Base-by-base conservation (phyloP, 2,113 vertebrate genomes). In the Probosciger aterrimus region DNA sequence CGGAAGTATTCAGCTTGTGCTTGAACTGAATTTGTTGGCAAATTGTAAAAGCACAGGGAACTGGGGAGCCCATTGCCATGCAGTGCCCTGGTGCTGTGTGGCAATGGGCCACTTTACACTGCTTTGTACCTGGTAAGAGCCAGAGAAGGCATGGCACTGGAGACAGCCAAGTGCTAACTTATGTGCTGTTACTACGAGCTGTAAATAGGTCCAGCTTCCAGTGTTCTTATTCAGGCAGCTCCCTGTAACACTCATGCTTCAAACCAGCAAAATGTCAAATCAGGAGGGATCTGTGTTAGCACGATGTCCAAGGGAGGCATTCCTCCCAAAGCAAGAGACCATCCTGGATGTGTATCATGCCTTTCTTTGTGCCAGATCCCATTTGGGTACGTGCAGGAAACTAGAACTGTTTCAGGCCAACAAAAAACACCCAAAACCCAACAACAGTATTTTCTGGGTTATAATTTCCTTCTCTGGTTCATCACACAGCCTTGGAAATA, bases 31-130 rank as follows among this genome's bases (percentile, higher is more conserved):
- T 43, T 59, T 63, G 8, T 73, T 43, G 33, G 59, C 9, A 24
- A 57, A 67, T 22, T 0, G 1, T 74, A 22, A 18, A 23, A 35
- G 12, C 4, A 9, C 12, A 14, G 20, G 37, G 39, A 73, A 39
- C 11, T 0, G 12, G 52, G 1, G 20, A 49, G 49, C 9, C 0
- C 1, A 5, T 6, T 11, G 33, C n/a, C 7, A 3, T 14, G 49
- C 62, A 7, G 8, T 35, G 52, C 14, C 10, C 17, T 24, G 35
- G 31, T 5, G 63, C 78, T 14, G 18, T 3, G 13, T 37, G 33
- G 11, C 47, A 7, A 3, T 1, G 14, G 49, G 30, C 14, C 3
- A 2, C 49, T 44, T 46, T 0, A 7, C 2, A 4, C 37, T 18
- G 37, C 41, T 37, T 50, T 6, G 4, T 25, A 49, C 22, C n/a